Evolutionary conservation across 2,797 vertebrate genomes (phyloP).

Genomic region (Tapirus indicus): DNA sequence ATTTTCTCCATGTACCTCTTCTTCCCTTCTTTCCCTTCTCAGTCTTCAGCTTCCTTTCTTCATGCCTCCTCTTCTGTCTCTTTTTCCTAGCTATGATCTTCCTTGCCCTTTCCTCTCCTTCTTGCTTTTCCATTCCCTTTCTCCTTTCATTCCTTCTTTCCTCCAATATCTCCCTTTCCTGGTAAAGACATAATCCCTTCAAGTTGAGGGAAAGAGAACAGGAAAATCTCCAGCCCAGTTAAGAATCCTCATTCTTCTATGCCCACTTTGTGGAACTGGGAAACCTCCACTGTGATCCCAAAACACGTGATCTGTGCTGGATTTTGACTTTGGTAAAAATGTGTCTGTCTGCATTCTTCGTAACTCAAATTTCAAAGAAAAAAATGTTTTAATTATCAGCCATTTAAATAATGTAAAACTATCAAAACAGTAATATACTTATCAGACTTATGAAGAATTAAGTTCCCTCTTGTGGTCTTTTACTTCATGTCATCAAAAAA

Average conservation of each 20-base stretch:
- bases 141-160: background rate
- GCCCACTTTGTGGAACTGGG: background rate
- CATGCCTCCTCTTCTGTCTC: background rate
- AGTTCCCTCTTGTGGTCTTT: conserved; percentile 22
- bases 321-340: background rate
- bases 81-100: background rate
- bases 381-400: background rate
- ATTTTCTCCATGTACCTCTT: background rate
- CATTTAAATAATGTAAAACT: background rate
- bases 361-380: background rate
- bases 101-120: background rate
- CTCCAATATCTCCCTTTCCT: background rate
- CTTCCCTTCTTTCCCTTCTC: background rate
- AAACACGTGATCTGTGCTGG: background rate
- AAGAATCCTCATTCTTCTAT: background rate
- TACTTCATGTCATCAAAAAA: conserved; percentile 17
- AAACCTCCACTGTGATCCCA: background rate
- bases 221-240: background rate
- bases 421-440: background rate
- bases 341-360: background rate
- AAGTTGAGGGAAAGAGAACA: background rate
- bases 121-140: background rate
- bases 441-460: conserved; percentile 17
- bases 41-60: background rate
- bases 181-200: background rate